Base-by-base conservation (phyloP, 2,888 invertebrate genomes). In the Iselma pallidipennis region DNA sequence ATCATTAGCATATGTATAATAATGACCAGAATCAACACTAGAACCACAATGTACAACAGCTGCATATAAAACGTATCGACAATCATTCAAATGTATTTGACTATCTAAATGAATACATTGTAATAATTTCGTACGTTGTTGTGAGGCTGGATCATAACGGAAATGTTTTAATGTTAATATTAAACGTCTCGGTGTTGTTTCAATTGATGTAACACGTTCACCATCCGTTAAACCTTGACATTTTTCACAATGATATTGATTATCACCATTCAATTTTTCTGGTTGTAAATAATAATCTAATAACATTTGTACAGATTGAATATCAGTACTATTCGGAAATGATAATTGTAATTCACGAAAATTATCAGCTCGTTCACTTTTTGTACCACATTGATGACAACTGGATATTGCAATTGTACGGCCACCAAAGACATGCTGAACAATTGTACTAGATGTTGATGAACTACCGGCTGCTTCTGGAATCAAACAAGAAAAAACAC, bases 11-110 rank as follows among this genome's bases (percentile, higher is more conserved):
- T 92, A 88, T 0, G 94, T 93, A 78, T 92, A 94, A 78, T 95
- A 95, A 77, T 95, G 95, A 0, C 95, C 95, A 0, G 91, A 91
- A 76, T 95, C 92, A 66, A 93, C 88, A 54, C 90, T 91, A 21
- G 88, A 87, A 1, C 95, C 95, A 0, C 89, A 88, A 80, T 95
- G 95, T 0, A 95, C 90, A 0, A 95, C 91, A 0, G 93, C 92
- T 0, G 93, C 92, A 76, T 92, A 93, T 29, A 95, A 81, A 33
- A 85, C 85, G 78, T 93, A 95, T 16, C 85, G 83, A 59, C 86
- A 85, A 16, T 68, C 63, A 5, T 75, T 67, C 85, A 86, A 74
- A 87, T 87, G 78, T 86, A 87, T 69, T 82, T 83, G 68, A 87
- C 88, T 68, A 85, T 86, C 80, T 52, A 81, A 65, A 53, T 79